Percentiles rank a stretch among this genome's conserved stretches.
Conservation (phyloP, 2,797 vertebrate genomes). For the Cetoscarus ocellatus region DNA sequence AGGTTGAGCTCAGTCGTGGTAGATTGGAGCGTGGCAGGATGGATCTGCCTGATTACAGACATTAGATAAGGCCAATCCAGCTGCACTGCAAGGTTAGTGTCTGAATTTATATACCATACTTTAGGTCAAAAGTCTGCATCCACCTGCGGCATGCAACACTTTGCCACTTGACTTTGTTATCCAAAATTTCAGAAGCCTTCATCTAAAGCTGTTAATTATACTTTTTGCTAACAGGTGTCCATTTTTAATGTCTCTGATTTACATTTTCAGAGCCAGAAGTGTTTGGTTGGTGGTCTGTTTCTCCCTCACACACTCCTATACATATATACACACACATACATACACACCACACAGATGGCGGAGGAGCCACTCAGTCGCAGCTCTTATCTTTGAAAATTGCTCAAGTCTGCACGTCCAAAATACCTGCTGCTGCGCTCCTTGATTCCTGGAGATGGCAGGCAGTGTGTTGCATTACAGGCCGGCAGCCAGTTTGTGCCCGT, state of each 20-base stretch:
- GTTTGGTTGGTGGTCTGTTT: conserved; percentile 10
- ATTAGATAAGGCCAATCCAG: no score
- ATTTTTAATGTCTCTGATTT: conserved; percentile 5
- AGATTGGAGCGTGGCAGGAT: no score
- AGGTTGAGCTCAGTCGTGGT: no score
- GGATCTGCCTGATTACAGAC: no score
- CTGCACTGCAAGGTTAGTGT: no score
- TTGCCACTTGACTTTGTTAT: background rate
- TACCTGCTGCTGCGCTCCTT: conserved; percentile 60
- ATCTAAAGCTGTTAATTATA: background rate
- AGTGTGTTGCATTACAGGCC: conserved; percentile 23
- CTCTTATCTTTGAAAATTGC: conserved; percentile 71
- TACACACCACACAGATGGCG: conserved; percentile 46
- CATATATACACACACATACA: conserved; percentile 22
- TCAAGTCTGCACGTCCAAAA: conserved; percentile 64
- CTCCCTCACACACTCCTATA: background rate
- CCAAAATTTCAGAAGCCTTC: background rate
- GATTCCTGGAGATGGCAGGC: conserved; percentile 44
- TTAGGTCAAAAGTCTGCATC: background rate
- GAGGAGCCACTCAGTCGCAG: conserved; percentile 61
- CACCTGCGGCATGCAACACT: background rate
- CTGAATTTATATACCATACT: no score
- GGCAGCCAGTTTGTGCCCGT: conserved; percentile 46
- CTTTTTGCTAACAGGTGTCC: conserved; percentile 3
- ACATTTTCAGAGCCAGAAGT: conserved; percentile 31